Evolutionary conservation across 2,113 vertebrate genomes (phyloP).

Genomic region (Aramus guarauna): DNA sequence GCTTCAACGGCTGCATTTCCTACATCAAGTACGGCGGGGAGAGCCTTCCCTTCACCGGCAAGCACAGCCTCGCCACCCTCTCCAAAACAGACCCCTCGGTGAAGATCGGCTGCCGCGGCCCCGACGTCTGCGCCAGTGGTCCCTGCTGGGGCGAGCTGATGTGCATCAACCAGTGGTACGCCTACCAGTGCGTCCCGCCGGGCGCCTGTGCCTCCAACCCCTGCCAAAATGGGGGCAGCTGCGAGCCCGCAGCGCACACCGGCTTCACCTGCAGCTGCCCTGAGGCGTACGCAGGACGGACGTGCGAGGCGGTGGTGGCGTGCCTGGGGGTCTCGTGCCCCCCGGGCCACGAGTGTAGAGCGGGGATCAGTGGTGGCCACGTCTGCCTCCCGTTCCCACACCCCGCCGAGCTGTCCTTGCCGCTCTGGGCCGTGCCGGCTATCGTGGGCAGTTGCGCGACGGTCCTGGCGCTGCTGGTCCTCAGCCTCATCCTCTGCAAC

Average conservation of each 20-base stretch:
- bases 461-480: constrained; percentile 86
- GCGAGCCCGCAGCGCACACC: constrained; percentile 74
- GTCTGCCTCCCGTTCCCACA: constrained; percentile 73
- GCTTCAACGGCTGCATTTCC: constrained; percentile 90
- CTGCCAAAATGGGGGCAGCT: constrained; percentile 91
- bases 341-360: constrained; percentile 80
- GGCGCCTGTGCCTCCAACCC: constrained; percentile 89
- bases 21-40: constrained; percentile 88
- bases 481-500: constrained; percentile 92
- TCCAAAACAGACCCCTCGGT: constrained; percentile 85
- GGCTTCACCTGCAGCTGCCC: constrained; percentile 90
- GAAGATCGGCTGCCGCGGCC: constrained; percentile 91
- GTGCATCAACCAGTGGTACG: constrained; percentile 94
- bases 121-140: constrained; percentile 88
- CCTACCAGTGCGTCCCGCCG: constrained; percentile 88
- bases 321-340: constrained; percentile 87
- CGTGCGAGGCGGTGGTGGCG: constrained; percentile 85
- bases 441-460: constrained; percentile 95
- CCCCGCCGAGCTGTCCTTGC: constrained; percentile 78
- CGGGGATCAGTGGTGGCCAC: constrained; percentile 73
- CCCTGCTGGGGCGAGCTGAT: constrained; percentile 91
- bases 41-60: constrained; percentile 87
- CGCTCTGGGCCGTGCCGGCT: constrained; percentile 94
- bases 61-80: constrained; percentile 81
- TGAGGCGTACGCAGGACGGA: constrained; percentile 81